Evolutionary conservation across 1,140 invertebrate genomes (phyloP).

Genomic region (Lucilia sericata): DNA sequence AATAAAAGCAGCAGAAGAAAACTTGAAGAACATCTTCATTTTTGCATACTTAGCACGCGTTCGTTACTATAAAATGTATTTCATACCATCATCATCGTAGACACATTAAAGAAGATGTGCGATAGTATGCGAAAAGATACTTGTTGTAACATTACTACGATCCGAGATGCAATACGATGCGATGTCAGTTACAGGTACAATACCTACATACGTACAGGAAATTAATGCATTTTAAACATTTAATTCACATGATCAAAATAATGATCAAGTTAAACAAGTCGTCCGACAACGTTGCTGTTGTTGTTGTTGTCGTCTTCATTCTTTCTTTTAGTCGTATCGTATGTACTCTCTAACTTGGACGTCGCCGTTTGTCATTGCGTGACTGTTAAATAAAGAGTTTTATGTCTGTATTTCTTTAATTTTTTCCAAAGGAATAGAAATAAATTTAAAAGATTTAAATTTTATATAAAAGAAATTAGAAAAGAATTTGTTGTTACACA

Average conservation of each 20-base stretch:
- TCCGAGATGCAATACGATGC: too few relatives aligned
- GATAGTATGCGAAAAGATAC: background rate
- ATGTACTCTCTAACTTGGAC: background rate
- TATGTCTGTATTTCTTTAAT: background rate
- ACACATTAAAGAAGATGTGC: background rate
- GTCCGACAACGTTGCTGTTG: too few relatives aligned
- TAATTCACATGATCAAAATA: constrained; percentile 24
- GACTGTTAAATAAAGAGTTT: background rate
- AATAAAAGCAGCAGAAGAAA: background rate
- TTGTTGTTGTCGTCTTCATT: background rate
- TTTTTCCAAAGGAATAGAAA: background rate
- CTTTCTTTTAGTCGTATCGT: background rate
- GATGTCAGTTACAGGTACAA: background rate
- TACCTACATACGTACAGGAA: background rate
- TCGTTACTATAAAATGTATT: background rate
- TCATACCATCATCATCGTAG: background rate
- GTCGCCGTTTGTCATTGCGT: background rate
- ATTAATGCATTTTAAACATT: constrained; percentile 22
- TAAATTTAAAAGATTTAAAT: background rate
- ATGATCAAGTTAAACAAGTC: constrained; percentile 17
- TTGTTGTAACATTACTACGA: too few relatives aligned
- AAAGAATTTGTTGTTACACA: background rate
- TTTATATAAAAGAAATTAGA: background rate
- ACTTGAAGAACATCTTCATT: constrained; percentile 21
- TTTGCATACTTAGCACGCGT: constrained; percentile 18